Evolutionary conservation across 2,888 invertebrate genomes (phyloP).

Genomic region (Callosobruchus maculatus): DNA sequence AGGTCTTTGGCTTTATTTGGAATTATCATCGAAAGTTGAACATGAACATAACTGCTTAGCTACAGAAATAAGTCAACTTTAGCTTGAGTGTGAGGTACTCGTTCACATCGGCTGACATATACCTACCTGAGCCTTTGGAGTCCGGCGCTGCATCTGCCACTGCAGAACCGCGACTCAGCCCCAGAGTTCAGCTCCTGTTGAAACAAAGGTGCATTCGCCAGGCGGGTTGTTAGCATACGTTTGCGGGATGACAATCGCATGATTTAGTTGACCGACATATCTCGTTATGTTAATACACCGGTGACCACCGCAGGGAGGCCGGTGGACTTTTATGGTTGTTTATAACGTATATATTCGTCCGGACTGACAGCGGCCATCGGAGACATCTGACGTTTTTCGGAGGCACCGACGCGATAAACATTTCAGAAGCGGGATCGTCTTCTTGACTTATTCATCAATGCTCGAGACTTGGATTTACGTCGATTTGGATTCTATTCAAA

Average conservation of each 20-base stretch:
- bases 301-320: not conserved
- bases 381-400: not conserved
- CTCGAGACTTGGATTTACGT: not conserved
- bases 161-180: too few species aligned
- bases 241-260: not conserved
- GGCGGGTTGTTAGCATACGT: not conserved
- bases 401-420: not conserved
- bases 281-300: not conserved
- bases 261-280: not conserved
- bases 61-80: too few species aligned
- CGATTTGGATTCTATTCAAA: not conserved
- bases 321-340: not conserved
- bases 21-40: too few species aligned
- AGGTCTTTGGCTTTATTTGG: too few species aligned
- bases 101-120: too few species aligned
- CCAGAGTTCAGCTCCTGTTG: not conserved
- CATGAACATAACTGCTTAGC: too few species aligned
- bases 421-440: not conserved
- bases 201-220: not conserved
- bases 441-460: not conserved
- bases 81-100: too few species aligned
- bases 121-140: too few species aligned
- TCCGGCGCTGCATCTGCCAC: too few species aligned
- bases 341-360: not conserved
- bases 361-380: not conserved